Base-by-base conservation (phyloP, 23 tunicate species). In the Styela clava region DNA sequence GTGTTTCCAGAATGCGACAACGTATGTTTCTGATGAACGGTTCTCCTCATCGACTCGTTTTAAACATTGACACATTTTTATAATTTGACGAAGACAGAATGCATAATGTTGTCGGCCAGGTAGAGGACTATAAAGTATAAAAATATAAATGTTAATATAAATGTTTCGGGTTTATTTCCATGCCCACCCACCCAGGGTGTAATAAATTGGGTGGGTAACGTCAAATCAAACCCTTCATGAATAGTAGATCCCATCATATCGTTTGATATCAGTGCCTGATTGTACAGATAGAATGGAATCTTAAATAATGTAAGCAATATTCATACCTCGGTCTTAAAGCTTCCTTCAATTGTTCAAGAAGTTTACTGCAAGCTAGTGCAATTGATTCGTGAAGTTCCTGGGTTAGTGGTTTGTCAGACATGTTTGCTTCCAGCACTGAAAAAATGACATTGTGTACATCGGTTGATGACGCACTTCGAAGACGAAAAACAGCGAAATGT, bases 61-160 rank as follows among this genome's bases (percentile, higher is more conserved):
- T 44, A 91, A 67, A 64, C 97, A 91, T 69, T 91, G 97, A 31
- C 89, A 91, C 97, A 91, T 85, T 61, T 82, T 82, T 52, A 87
- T 91, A 33, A 91, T 78, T 62, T 91, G 97, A 0, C 97, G 91
- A 51, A 93, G 70, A 69, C 83, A 85, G 74, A 93, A 93, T 0
- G 92, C 86, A 81, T 93, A 93, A 69, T 85, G 93, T 51, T 89
- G 83, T 1, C 98, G 86, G 1, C 98, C 98, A 29, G 98, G 98
- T 86, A 93, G 84, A 23, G 89, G 89, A 63, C 98, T 93, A 78
- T 20, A 86, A 69, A 35, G 24, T 34, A 3, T 76, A 34, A 23
- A 64, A 65, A 65, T 18, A 67, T 44, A 44, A n/a, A n/a, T n/a
- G n/a, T n/a, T n/a, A n/a, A n/a, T n/a, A n/a, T n/a, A n/a, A n/a